These are phyloP conservation scores for Drosophila niveifrons DNA, from an alignment of 2,888 invertebrate species.

Conservation along the genomic window DNA sequence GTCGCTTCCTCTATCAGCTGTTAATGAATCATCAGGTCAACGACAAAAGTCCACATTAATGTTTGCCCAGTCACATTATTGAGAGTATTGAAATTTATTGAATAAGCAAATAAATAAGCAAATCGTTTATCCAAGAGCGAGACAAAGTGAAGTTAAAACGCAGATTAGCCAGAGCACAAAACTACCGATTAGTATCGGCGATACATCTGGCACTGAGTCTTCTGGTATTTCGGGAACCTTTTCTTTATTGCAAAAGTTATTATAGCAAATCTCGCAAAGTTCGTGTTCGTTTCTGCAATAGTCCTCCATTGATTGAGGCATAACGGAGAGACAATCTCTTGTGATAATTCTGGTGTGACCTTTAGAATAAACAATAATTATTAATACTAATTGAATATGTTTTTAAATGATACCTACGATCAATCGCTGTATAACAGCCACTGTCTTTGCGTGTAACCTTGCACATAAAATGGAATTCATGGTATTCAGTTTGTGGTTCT, in stretches of 20 bases:
- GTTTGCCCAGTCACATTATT: neutral
- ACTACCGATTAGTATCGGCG: neutral
- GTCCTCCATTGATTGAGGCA: neutral
- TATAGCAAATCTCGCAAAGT: neutral
- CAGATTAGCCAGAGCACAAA: neutral
- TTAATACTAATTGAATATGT: no score
- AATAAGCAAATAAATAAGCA: neutral
- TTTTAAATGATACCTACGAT: neutral
- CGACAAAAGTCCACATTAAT: neutral
- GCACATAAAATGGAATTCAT: neutral
- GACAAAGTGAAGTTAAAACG: neutral
- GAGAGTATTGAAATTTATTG: neutral
- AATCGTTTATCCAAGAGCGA: neutral
- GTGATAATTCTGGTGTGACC: neutral
- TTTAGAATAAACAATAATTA: neutral
- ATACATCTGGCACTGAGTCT: neutral
- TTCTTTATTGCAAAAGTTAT: neutral
- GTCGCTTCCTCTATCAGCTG: conserved; percentile 2
- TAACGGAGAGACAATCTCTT: neutral
- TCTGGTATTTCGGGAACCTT: neutral
- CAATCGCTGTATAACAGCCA: neutral
- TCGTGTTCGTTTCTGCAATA: neutral
- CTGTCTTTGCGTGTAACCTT: neutral
- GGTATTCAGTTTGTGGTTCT: neutral
- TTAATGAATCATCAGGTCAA: conserved; percentile 1